Evolutionary conservation across 2,797 vertebrate genomes (phyloP), one percentile per base, ranked within the genome.

Genomic region (Lacerta agilis): DNA sequence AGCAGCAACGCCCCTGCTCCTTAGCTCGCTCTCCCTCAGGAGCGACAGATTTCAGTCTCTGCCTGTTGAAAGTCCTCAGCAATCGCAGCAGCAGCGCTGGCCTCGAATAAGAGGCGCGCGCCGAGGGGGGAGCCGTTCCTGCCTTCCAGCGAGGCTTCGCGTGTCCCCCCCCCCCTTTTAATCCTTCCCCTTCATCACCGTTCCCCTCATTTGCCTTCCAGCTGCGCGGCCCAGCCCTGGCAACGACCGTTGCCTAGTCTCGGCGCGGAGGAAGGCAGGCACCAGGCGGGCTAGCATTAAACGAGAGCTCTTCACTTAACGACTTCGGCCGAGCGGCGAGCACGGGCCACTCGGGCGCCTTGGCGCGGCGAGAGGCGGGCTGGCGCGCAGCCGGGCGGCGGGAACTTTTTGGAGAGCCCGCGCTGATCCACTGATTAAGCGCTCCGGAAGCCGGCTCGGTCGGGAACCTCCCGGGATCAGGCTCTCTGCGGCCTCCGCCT

Each of bases 271-370:
- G 66, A 92, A 94, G 92, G 36, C 84, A 93, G 92, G 36, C 84
- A 15, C 41, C 3, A 93, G 93, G 92, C 9, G 45, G 92, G 91
- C 87, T 93, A 92, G 88, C 94, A 85, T 93, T 93, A 93, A 94
- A 93, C 86, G 93, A 93, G 92, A 93, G 93, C 94, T 95, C 93
- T 92, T 93, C 95, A 91, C 92, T 92, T 94, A 93, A 94, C 90
- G 90, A 94, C 92, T 91, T 92, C 89, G 90, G 92, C 94, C 92
- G 93, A 92, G 94, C 93, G 90, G 90, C 90, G 91, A 92, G 92
- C 0, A 25, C 2, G 10, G 92, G 90, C 88, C 69, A 93, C 90
- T 91, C 91, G 69, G 92, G 92, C 91, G 58, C 69, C 55, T 89
- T 86, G 90, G 61, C 10, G 86, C 88, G 92, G 92, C 91, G 88